phyloP scores from a whole-genome alignment of 2,113 vertebrate species.

The Siniperca knerii region DNA sequence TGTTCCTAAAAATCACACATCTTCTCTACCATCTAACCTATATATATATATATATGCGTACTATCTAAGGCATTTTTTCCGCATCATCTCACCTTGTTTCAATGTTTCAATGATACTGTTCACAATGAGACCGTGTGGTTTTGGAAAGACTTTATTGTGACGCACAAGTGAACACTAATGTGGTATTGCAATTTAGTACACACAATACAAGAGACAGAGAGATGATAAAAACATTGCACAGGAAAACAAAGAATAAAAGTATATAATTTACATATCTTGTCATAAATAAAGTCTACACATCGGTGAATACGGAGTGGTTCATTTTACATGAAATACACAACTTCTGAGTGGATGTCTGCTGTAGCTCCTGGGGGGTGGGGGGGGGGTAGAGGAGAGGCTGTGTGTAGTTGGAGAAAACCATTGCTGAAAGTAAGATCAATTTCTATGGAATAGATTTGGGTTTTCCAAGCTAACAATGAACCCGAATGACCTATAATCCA shows the following conservation, averaged over 20 bases:
- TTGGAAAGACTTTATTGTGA: constrained; percentile 79
- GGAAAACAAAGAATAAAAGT: constrained; percentile 69
- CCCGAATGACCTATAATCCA: not conserved
- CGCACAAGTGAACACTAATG: constrained; percentile 68
- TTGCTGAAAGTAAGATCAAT: constrained; percentile 3
- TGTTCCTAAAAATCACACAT: constrained; percentile 40
- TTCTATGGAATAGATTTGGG: constrained; percentile 2
- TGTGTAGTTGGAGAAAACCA: constrained; percentile 18
- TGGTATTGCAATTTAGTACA: constrained; percentile 68
- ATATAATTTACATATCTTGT: constrained; percentile 77
- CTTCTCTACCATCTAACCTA: constrained; percentile 13
- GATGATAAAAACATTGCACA: constrained; percentile 72
- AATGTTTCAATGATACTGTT: not conserved
- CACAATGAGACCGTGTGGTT: constrained; percentile 27
- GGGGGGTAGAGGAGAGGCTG: not conserved
- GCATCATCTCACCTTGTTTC: not conserved
- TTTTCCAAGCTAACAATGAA: constrained; percentile 19
- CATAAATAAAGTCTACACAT: constrained; percentile 81
- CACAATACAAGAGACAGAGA: constrained; percentile 66
- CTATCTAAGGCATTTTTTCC: not conserved
- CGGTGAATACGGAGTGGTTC: constrained; percentile 66
- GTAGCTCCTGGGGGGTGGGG: not conserved
- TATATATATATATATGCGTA: not conserved
- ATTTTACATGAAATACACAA: constrained; percentile 68
- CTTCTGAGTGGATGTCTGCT: constrained; percentile 44